Percentiles rank a stretch among this genome's conserved stretches.
Evolutionary conservation across 2,888 invertebrate genomes (phyloP).

Genomic region (Dexiosoma caninum): DNA sequence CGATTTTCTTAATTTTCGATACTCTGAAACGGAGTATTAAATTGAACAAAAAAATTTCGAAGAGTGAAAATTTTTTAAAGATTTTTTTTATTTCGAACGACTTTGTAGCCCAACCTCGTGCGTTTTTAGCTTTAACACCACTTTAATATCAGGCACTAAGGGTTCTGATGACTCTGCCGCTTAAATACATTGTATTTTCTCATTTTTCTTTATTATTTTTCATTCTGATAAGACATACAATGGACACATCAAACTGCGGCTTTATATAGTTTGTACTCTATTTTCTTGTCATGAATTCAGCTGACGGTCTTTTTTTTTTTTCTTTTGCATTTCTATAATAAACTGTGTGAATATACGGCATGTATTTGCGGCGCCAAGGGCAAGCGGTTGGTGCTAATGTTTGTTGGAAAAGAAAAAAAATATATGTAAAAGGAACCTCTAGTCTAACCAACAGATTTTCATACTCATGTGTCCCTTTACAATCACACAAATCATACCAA

Average conservation of each 20-base stretch:
- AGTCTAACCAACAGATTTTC: conserved; percentile 36
- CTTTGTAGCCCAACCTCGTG: background rate
- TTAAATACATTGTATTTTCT: conserved; percentile 43
- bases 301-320: background rate
- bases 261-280: conserved; percentile 65
- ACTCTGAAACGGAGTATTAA: too few species aligned
- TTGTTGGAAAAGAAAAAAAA: too few species aligned
- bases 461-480: background rate
- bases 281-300: conserved; percentile 57
- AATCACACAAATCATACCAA: conserved; percentile 17
- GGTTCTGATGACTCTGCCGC: conserved; percentile 65
- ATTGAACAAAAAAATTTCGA: too few species aligned
- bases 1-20: too few species aligned
- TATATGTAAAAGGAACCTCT: conserved; percentile 25
- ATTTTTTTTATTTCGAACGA: too few species aligned
- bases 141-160: conserved; percentile 43
- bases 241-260: conserved; percentile 76
- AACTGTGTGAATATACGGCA: conserved; percentile 29
- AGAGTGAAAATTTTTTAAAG: too few species aligned
- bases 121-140: background rate
- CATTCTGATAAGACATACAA: conserved; percentile 75
- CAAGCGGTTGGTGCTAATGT: background rate
- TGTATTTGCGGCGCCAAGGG: conserved; percentile 19
- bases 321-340: background rate
- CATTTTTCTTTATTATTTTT: conserved; percentile 18